Evolutionary conservation across 2,888 invertebrate species (phyloP).

Genomic region (Cryptus viduatorius): DNA sequence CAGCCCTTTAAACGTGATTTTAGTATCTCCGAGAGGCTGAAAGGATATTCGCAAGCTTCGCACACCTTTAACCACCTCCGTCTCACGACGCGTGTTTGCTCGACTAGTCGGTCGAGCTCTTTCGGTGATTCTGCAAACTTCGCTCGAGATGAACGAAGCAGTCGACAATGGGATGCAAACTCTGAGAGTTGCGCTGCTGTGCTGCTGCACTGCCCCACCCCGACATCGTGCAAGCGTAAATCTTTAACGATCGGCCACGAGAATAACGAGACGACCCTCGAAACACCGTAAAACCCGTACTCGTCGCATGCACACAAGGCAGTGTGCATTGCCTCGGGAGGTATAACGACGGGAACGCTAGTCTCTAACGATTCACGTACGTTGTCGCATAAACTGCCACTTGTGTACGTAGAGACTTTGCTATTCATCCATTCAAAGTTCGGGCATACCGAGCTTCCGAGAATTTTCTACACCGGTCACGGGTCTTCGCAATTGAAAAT

Average conservation of each 20-base stretch:
- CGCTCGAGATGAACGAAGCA: slow-evolving; percentile 14
- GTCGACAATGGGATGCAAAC: background rate
- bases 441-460: slow-evolving; percentile 7
- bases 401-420: background rate
- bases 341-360: background rate
- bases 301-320: slow-evolving; percentile 24
- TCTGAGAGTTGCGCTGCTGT: slow-evolving; percentile 13
- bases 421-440: slow-evolving; percentile 30
- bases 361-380: background rate
- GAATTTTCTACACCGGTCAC: background rate
- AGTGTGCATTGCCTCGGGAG: background rate
- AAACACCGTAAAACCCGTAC: slow-evolving; percentile 65
- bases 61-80: slow-evolving; percentile 11
- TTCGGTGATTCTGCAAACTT: slow-evolving; percentile 9
- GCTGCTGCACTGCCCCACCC: background rate
- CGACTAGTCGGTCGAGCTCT: slow-evolving; percentile 35
- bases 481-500: background rate
- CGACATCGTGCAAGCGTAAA: slow-evolving; percentile 61
- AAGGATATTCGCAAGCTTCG: slow-evolving; percentile 4
- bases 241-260: slow-evolving; percentile 69
- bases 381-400: slow-evolving; percentile 8
- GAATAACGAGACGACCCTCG: slow-evolving; percentile 60
- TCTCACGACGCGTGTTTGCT: slow-evolving; percentile 6
- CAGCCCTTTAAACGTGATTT: slow-evolving; percentile 38
- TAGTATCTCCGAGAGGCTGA: slow-evolving; percentile 4